Base-by-base conservation (phyloP, 1,140 invertebrate genomes). In the Leptoteleia sp. region DNA sequence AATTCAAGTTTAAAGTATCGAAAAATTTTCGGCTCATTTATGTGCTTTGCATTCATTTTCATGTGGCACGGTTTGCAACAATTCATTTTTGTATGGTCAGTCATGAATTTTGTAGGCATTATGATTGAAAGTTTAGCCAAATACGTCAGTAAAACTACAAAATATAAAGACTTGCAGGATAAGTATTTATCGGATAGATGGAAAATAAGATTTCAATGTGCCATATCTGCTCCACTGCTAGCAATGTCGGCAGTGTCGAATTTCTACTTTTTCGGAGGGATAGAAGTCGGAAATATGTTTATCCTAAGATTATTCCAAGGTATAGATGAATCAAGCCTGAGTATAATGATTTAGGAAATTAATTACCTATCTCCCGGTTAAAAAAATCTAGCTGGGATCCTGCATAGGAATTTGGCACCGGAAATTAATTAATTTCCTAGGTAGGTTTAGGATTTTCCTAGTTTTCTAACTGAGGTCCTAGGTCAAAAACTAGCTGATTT, bases 31-130 rank as follows among this genome's bases (percentile, higher is more conserved):
- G 94, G 94, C 9, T 96, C 95, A 11, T 91, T 95, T 11, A 73
- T 93, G 1, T 96, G 95, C 73, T 98, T 98, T 86, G 79, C 89
- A 11, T 98, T 97, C 89, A 93, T 98, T 1, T 96, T 94, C 82
- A 83, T 96, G 33, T 99, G 97, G 97, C 97, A 99, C 87, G 96
- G 96, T 9, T 92, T 93, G 12, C 91, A 93, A 40, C 90, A 89
- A 16, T 93, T 93, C 79, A 94, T 98, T 71, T 92, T 97, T 64
- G 90, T 96, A 65, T 99, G 97, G 97, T 92, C 94, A 4, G 61
- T 93, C 5, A 86, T 97, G 0, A 98, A 98, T 88, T 97, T 94
- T 82, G 77, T 94, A 8, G 95, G 95, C 31, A 89, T 97, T 16
- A 89, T 91, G 3, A 85, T 95, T 13, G 96, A 97, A 89, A 90